Evolutionary conservation across 2,797 vertebrate species (phyloP), one percentile per base, ranked within the genome.

Genomic region (Corythornis leucogaster): DNA sequence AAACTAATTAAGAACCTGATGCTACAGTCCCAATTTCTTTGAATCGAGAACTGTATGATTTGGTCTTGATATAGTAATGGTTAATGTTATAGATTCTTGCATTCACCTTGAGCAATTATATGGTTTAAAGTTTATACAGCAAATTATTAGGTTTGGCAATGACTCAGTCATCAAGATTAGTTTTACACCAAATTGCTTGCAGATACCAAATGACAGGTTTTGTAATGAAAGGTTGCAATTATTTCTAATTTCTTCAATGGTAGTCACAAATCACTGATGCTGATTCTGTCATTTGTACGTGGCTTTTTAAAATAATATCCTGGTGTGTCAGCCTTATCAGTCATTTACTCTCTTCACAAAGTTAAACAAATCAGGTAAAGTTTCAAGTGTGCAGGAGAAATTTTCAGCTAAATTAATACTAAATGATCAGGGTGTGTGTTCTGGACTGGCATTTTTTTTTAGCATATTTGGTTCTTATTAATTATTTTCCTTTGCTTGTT

Each of bases 201-300:
- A 96, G 94, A 93, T 88, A 95, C 90, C 76, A 94, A 93, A 94
- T 94, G 92, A 96, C 86, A 94, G 85, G 90, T 73, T 85, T 87
- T 69, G 50, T 92, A 86, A 94, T 73, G 90, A 92, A 95, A 95
- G 95, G 76, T 80, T 95, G 69, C 90, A 94, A 88, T 96, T 92
- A 97, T 87, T 96, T 96, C 94, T 93, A 91, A 96, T 97, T 93
- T 90, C 73, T 93, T 61, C 84, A 70, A 33, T 77, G 90, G 82
- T 45, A 82, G 79, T 74, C 80, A 45, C 82, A 90, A 96, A 92
- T 96, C 69, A 85, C 69, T 73, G 51, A 66, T 91, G 88, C 62
- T 86, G 81, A 89, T 68, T 93, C 70, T 96, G 62, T 81, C 87
- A 83, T 79, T 64, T 66, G 55, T 61, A 81, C 4, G 1, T 90